A percentile compares a stretch with the other conserved stretches of the same genome.
Conservation (phyloP, 2,888 invertebrate genomes). For the Sinelater perroti region DNA sequence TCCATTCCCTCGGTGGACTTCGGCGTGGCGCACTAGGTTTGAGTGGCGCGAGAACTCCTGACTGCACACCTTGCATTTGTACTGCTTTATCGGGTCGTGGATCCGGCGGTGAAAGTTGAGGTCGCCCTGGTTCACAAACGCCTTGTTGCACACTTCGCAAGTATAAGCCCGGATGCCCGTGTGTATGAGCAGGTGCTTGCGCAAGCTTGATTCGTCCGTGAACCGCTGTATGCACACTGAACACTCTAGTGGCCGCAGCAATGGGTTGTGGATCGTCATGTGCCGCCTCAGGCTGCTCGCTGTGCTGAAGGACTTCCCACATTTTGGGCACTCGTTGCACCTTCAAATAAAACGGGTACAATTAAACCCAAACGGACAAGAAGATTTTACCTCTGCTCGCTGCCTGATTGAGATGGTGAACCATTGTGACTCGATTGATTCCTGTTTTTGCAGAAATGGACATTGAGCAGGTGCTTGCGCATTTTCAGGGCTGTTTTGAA, state of each 20-base stretch:
- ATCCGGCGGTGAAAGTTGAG: conserved; percentile 60
- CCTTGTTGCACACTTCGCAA: conserved; percentile 60
- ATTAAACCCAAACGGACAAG: no score
- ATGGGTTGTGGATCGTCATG: conserved; percentile 58
- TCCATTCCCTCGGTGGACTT: conserved; percentile 45
- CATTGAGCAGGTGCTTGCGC: conserved; percentile 38
- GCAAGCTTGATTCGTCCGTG: conserved; percentile 57
- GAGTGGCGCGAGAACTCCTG: conserved; percentile 42
- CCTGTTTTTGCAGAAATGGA: conserved; percentile 33
- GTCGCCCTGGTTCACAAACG: conserved; percentile 58
- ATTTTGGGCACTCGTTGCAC: conserved; percentile 54
- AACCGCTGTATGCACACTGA: conserved; percentile 60
- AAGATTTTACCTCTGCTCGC: no score
- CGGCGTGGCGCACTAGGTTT: conserved; percentile 43
- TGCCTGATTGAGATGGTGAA: no score
- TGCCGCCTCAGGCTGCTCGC: conserved; percentile 59
- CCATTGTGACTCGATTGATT: not conserved
- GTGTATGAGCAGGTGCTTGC: conserved; percentile 61
- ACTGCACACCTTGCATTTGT: conserved; percentile 43
- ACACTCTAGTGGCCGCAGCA: conserved; percentile 58
- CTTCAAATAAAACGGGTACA: conserved; percentile 48
- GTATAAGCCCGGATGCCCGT: conserved; percentile 46
- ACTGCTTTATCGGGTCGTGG: conserved; percentile 49
- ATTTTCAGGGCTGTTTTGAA: conserved; percentile 42
- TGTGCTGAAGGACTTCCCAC: conserved; percentile 60